These are phyloP conservation scores for Enteromius afrohamiltoni DNA, from an alignment of 2,797 vertebrate genomes.

Conservation along the genomic window DNA sequence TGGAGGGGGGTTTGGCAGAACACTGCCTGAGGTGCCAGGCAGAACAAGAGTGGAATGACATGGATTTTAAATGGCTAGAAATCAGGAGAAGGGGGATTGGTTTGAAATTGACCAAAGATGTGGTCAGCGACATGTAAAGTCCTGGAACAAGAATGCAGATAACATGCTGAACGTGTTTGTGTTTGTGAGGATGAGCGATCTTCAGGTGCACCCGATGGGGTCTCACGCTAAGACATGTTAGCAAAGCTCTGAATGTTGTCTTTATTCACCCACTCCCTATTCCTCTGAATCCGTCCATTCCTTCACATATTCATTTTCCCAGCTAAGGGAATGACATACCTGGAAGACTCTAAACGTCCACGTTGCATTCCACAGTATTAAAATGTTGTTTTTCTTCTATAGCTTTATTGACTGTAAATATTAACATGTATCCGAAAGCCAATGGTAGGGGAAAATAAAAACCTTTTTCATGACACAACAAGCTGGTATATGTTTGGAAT, in stretches of 20 bases:
- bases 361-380: conserved; percentile 35
- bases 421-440: conserved; percentile 20
- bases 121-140: conserved; percentile 40
- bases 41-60: background rate
- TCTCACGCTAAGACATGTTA: conserved; percentile 50
- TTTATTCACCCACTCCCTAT: conserved; percentile 26
- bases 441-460: background rate
- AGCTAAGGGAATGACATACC: conserved; percentile 36
- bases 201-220: conserved; percentile 17
- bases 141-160: conserved; percentile 65
- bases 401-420: conserved; percentile 34
- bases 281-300: conserved; percentile 8
- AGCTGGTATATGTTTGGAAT: conserved; percentile 34
- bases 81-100: conserved; percentile 55
- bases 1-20: background rate
- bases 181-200: conserved; percentile 8
- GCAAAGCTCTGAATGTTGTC: conserved; percentile 36
- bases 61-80: conserved; percentile 40
- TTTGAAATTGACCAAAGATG: conserved; percentile 31
- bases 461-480: conserved; percentile 15
- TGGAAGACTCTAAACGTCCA: conserved; percentile 20
- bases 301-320: background rate
- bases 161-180: conserved; percentile 5
- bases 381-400: conserved; percentile 25
- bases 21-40: conserved; percentile 34